These are phyloP conservation scores for Drosophila guanche DNA, from an alignment of 1,140 invertebrate species.

Conservation along the genomic window DNA sequence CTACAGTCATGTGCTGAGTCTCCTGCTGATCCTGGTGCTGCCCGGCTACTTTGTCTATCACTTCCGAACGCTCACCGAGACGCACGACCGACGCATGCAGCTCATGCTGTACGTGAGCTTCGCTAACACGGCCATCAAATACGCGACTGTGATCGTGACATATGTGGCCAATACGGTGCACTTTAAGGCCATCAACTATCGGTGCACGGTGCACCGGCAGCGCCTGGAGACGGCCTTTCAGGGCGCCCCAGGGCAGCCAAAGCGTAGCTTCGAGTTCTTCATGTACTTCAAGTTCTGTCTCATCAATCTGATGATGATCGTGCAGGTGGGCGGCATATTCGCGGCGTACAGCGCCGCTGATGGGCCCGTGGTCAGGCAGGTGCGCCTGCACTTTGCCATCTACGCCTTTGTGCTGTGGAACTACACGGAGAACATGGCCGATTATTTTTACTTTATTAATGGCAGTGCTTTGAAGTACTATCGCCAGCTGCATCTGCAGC, in stretches of 20 bases:
- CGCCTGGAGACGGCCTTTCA: slow-evolving; percentile 48
- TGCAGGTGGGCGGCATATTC: slow-evolving; percentile 64
- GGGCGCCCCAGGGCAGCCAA: slow-evolving; percentile 15
- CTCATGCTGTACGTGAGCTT: slow-evolving; percentile 65
- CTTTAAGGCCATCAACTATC: slow-evolving; percentile 60
- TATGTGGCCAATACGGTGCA: slow-evolving; percentile 72
- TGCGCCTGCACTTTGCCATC: slow-evolving; percentile 61
- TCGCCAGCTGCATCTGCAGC: slow-evolving; percentile 53
- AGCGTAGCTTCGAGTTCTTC: slow-evolving; percentile 53
- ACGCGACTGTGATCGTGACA: slow-evolving; percentile 65
- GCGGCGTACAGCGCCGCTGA: slow-evolving; percentile 22
- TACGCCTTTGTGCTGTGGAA: slow-evolving; percentile 80
- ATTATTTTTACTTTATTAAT: slow-evolving; percentile 74
- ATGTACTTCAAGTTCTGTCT: slow-evolving; percentile 74
- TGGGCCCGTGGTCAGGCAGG: slow-evolving; percentile 1
- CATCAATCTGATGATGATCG: slow-evolving; percentile 75
- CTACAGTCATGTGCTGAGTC: slow-evolving; percentile 62
- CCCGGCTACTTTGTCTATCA: slow-evolving; percentile 67
- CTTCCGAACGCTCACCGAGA: slow-evolving; percentile 46
- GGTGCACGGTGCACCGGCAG: slow-evolving; percentile 51
- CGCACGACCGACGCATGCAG: slow-evolving; percentile 56
- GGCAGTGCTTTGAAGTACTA: slow-evolving; percentile 63
- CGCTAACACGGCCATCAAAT: slow-evolving; percentile 73
- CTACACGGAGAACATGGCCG: slow-evolving; percentile 77
- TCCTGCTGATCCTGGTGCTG: slow-evolving; percentile 60